Conservation (phyloP, 2,113 vertebrate genomes). For the Phyllostomus hastatus region DNA sequence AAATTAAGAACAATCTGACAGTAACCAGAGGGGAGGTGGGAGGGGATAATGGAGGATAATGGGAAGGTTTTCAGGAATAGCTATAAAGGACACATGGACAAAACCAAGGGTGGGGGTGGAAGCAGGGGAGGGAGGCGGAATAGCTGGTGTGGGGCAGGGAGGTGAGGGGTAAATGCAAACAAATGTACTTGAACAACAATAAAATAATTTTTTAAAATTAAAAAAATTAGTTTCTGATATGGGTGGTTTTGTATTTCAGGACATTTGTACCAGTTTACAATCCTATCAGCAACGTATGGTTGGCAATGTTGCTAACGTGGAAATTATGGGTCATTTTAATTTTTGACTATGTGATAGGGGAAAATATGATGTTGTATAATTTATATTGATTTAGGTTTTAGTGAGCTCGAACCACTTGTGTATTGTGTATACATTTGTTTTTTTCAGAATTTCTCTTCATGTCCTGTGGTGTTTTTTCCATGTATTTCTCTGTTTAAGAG, state of each 20-base stretch:
- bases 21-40: too few species aligned
- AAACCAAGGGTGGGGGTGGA: too few species aligned
- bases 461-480: not conserved
- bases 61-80: too few species aligned
- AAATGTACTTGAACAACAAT: too few species aligned
- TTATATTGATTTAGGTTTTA: not conserved
- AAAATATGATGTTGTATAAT: not conserved
- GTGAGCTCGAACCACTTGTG: not conserved
- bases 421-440: not conserved
- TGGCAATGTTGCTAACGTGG: not conserved
- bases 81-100: too few species aligned
- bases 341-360: not conserved
- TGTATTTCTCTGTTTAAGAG: not conserved
- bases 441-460: not conserved
- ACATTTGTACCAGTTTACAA: not conserved
- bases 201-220: too few species aligned
- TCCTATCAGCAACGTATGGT: not conserved
- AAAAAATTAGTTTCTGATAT: not conserved
- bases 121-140: too few species aligned
- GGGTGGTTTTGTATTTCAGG: not conserved
- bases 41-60: too few species aligned
- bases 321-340: not conserved
- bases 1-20: too few species aligned
- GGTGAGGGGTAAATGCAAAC: too few species aligned
- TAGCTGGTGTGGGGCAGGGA: too few species aligned